Percentiles rank a stretch among this genome's conserved stretches.
Conservation (phyloP, 2,113 vertebrate genomes). For the Embiotoca jacksoni region DNA sequence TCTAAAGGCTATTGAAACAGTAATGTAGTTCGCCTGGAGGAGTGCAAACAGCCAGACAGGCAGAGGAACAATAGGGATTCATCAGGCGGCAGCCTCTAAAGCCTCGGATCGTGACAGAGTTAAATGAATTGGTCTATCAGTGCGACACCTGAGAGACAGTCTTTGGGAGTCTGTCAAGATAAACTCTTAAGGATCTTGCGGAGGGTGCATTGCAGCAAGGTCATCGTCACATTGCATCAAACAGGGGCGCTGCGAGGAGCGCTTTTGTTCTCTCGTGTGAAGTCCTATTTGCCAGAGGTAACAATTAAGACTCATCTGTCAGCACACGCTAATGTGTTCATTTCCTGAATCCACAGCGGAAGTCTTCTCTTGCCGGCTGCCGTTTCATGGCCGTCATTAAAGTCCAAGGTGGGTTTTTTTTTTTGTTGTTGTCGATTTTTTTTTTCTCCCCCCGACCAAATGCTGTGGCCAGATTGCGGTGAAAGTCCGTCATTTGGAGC, state of each 20-base stretch:
- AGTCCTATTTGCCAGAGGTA: slow-evolving; percentile 79
- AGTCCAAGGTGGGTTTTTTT: slow-evolving; percentile 50
- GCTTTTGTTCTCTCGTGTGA: slow-evolving; percentile 79
- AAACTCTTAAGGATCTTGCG: slow-evolving; percentile 75
- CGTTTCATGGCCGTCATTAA: slow-evolving; percentile 69
- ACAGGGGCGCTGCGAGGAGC: slow-evolving; percentile 64
- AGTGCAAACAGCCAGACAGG: slow-evolving; percentile 68
- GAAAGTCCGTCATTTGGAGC: slow-evolving; percentile 29
- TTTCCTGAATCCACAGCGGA: slow-evolving; percentile 53
- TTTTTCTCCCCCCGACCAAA: slow-evolving; percentile 18
- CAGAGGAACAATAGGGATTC: slow-evolving; percentile 72
- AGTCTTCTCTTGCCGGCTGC: slow-evolving; percentile 48
- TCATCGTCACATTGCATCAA: slow-evolving; percentile 84
- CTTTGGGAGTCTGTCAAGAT: slow-evolving; percentile 77
- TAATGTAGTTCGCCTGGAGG: slow-evolving; percentile 55
- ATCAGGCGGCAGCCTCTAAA: slow-evolving; percentile 75
- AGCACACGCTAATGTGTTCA: slow-evolving; percentile 76
- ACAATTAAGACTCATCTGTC: slow-evolving; percentile 84
- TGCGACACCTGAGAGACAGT: slow-evolving; percentile 79
- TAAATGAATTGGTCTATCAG: slow-evolving; percentile 83
- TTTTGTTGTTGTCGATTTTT: too few species aligned
- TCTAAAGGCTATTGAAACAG: slow-evolving; percentile 67
- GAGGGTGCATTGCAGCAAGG: slow-evolving; percentile 79
- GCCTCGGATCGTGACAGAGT: slow-evolving; percentile 75
- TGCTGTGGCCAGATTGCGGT: slow-evolving; percentile 47